Base-by-base conservation (phyloP, 2,113 vertebrate genomes). In the Kryptolebias marmoratus region DNA sequence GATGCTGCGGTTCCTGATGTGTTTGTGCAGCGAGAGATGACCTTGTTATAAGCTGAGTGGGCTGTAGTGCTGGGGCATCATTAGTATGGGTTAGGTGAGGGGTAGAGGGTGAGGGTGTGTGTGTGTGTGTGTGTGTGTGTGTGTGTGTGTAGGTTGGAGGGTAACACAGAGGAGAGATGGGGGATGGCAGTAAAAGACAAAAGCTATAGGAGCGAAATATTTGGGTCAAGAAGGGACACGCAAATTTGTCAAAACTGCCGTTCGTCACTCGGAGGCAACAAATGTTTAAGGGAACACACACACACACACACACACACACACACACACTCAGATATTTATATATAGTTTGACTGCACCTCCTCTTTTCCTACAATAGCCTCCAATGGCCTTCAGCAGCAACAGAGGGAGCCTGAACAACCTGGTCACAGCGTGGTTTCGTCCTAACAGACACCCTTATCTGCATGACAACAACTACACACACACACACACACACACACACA, bases 11-110 rank as follows among this genome's bases (percentile, higher is more conserved):
- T 72, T 71, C 77, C 16, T 55, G 36, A 71, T 75, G 42, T 53
- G 16, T 42, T 56, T 58, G 66, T 59, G 47, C 22, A 57, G 78
- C 74, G 64, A 73, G 27, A 62, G 66, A 75, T 89, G 90, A 92
- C 93, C 90, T 94, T 94, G 91, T 84, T 81, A 76, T 78, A 75
- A 85, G 89, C 87, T 88, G 90, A 92, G 82, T 79, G 77, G 82
- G 73, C 85, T 80, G 64, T 79, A 77, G 79, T 80, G 76, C 75
- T 49, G 79, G 88, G 77, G 60, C 82, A 71, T 88, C 89, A 90
- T 93, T 92, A 89, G 90, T 88, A 91, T 91, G 88, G 87, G 79
- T 85, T 83, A 75, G 87, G 86, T 76, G 81, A 78, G 86, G 77
- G 80, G 55, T 42, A 42, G 39, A 36, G 36, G 36, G 57, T 53